Evolutionary conservation across 2,113 vertebrate species (phyloP), one percentile per base, ranked within the genome.

Genomic region (Panurus biarmicus): DNA sequence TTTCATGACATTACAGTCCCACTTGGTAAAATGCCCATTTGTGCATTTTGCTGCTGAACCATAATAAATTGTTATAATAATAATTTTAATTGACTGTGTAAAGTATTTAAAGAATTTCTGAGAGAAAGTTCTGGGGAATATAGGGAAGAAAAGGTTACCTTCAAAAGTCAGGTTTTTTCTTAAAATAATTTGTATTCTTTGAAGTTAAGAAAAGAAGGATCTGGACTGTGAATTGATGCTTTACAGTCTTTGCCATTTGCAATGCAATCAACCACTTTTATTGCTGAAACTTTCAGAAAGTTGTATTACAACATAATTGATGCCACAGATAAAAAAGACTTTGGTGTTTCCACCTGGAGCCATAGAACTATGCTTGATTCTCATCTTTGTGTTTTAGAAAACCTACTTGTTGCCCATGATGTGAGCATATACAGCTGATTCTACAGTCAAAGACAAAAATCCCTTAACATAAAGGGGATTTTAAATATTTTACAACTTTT

Each of bases 331-430:
- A 21, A 36, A 6, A 80, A 78, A 12, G 45, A 62, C 14, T n/a
- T n/a, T 4, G 21, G 28, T 22, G 17, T 60, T 87, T 77, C 78
- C 53, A 81, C 21, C 50, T 38, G 40, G 17, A 69, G 15, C 40
- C 24, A 17, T 0, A 0, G 12, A 54, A 89, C 13, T 36, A 4
- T 2, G 0, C 25, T 60, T 9, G 1, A 42, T 47, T 73, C 50
- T 73, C 50, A 47, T 5, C 0, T 54, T 50, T 17, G 7, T 26
- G 28, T 54, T 65, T 56, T 47, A 53, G 35, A 81, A 87, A 85
- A 85, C 20, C 28, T 58, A 25, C 47, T 67, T 66, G 23, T 50
- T 33, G 33, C 28, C 58, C 18, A 6, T 42, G 14, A 69, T 45
- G 35, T 54, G 29, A 80, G 35, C 15, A 77, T 15, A 73, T 85